phyloP scores from a whole-genome alignment of 2,888 invertebrate species.

The Cerceris rybyensis region DNA sequence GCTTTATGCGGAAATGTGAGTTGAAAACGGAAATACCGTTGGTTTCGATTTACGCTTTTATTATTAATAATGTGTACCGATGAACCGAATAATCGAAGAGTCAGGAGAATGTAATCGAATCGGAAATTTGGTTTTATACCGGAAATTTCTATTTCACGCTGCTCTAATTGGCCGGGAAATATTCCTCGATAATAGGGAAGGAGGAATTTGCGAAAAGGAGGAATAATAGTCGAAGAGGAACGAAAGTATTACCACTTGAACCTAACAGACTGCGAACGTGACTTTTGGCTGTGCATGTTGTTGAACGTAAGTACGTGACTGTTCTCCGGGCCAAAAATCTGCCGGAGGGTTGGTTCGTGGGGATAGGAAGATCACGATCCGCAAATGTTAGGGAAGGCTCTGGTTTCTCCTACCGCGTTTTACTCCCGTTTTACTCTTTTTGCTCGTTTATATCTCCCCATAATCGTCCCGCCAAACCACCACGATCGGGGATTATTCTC shows the following conservation, averaged over 20 bases:
- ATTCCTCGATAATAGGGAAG: not conserved
- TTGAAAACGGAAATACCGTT: constrained; percentile 3
- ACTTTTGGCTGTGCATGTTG: constrained; percentile 30
- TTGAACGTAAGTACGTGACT: constrained; percentile 44
- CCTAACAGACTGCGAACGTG: constrained; percentile 24
- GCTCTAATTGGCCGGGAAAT: not conserved
- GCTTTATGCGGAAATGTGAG: not conserved
- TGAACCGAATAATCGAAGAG: too few relatives aligned
- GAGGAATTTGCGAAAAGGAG: not conserved
- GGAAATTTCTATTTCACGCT: too few relatives aligned
- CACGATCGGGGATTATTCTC: not conserved
- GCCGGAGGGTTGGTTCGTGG: constrained; percentile 39
- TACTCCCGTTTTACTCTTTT: constrained; percentile 20
- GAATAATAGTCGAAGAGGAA: constrained; percentile 1
- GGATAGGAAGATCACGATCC: constrained; percentile 45
- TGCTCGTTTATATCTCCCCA: constrained; percentile 10
- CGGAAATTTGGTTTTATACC: too few relatives aligned
- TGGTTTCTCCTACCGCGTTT: constrained; percentile 42
- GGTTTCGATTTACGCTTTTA: not conserved
- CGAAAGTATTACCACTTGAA: constrained; percentile 1
- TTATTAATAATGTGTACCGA: too few relatives aligned
- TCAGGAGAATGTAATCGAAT: too few relatives aligned
- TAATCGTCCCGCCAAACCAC: constrained; percentile 31
- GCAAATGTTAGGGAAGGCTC: constrained; percentile 51
- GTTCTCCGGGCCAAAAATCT: constrained; percentile 47